Base-by-base conservation (phyloP, 2,888 invertebrate species). In the Mythimna albipuncta region DNA sequence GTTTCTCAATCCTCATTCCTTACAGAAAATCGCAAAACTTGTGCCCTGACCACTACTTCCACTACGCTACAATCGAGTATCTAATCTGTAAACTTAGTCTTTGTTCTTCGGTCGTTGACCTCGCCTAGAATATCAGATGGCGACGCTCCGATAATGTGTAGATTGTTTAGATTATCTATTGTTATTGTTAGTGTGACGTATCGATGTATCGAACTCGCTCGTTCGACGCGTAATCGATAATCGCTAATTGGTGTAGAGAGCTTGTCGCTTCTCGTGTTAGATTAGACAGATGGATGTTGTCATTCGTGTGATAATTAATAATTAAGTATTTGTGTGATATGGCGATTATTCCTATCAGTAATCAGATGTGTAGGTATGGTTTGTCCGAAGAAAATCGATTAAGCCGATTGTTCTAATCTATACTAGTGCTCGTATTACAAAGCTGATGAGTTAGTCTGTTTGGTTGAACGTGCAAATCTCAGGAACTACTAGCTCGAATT, bases 101-200 rank as follows among this genome's bases (percentile, higher is more conserved):
- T 64, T 83, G 83, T 3, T 4, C 38, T 7, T 6, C 69, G 83
- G 85, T 81, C 80, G 21, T 72, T 77, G 82, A 74, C 68, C 83
- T 65, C 69, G 64, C 69, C 78, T 85, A 79, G 83, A 85, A 86
- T 85, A 85, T 86, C 86, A 83, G 81, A 81, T 82, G 83, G 81
- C 73, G 65, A 74, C 66, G 71, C 77, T 54, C 69, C 81, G 84
- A 82, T 84, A 77, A 75, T 75, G 74, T 75, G 75, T 76, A 80
- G 79, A 86, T 84, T 84, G 84, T 82, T 78, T 84, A 73, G 81
- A 86, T 86, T 75, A 83, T 83, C 81, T 83, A 81, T 86, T 83
- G 78, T 84, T 84, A 72, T 77, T 69, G 69, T 72, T 69, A 55
- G 69, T 69, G 57, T 75, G 71, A 75, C 73, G 67, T 69, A 69